Conservation (phyloP, 2,888 invertebrate species). For the Drosophila quinaria region DNA sequence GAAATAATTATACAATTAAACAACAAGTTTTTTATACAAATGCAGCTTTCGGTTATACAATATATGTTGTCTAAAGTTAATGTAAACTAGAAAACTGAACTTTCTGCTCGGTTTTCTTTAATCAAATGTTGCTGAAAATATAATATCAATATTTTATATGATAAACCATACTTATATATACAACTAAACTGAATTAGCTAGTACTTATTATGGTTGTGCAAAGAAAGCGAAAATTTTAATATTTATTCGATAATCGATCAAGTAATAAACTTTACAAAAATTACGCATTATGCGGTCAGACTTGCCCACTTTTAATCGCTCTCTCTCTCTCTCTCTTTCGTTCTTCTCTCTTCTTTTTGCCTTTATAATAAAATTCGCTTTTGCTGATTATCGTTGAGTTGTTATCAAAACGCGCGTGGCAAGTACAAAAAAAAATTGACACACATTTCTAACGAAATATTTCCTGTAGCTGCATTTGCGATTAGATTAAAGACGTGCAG, state of each 20-base stretch:
- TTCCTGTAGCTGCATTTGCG: slow-evolving; percentile 44
- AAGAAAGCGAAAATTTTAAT: too few relatives aligned
- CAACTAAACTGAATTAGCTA: too few relatives aligned
- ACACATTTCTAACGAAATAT: slow-evolving; percentile 48
- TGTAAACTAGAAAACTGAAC: too few relatives aligned
- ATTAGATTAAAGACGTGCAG: slow-evolving; percentile 47
- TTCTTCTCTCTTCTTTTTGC: not conserved
- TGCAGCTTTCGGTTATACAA: slow-evolving; percentile 10
- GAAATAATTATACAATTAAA: slow-evolving; percentile 19
- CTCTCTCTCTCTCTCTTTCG: not conserved
- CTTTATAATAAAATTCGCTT: slow-evolving; percentile 5
- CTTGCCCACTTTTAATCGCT: not conserved
- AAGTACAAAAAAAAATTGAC: slow-evolving; percentile 37
- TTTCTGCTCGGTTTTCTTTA: too few relatives aligned
- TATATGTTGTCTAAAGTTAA: too few relatives aligned
- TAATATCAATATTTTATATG: too few relatives aligned
- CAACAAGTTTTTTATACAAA: not conserved
- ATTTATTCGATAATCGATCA: not conserved
- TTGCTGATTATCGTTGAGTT: slow-evolving; percentile 14
- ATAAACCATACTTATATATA: too few relatives aligned
- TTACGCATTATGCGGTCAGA: not conserved
- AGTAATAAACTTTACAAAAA: not conserved
- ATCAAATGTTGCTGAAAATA: too few relatives aligned
- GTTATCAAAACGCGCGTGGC: slow-evolving; percentile 40
- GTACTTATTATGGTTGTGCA: too few relatives aligned